These are phyloP conservation scores for Drosophila bocqueti DNA, from an alignment of 1,140 invertebrate species.

Conservation along the genomic window DNA sequence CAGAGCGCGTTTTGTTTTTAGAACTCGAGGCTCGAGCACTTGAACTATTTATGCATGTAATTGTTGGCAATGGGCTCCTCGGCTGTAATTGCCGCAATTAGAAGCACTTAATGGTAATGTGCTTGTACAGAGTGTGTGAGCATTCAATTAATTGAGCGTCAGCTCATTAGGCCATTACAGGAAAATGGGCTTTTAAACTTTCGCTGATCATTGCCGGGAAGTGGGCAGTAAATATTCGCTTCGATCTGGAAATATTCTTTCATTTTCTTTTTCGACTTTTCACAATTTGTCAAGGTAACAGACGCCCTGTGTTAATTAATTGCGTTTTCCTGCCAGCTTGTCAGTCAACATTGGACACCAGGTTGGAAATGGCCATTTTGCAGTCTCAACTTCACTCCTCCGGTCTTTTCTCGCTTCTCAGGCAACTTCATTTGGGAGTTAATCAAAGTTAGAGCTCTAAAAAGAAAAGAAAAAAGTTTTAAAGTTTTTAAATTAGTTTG, in stretches of 20 bases:
- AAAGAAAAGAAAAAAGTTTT: constrained; percentile 2
- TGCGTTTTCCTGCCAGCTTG: constrained; percentile 39
- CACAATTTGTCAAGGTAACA: constrained; percentile 6
- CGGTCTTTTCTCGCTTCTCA: constrained; percentile 1
- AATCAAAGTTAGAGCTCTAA: constrained; percentile 34
- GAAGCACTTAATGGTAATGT: constrained; percentile 41
- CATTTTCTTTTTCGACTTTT: neutral
- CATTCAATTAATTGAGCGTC: constrained; percentile 41
- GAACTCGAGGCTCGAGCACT: constrained; percentile 19
- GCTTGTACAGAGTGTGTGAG: constrained; percentile 29
- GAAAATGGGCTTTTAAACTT: neutral
- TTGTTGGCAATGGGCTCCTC: constrained; percentile 24
- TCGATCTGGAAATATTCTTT: neutral
- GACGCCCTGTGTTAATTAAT: constrained; percentile 53
- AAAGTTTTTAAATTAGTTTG: constrained; percentile 71
- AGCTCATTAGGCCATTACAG: constrained; percentile 12
- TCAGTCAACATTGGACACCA: constrained; percentile 19
- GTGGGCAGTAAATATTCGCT: constrained; percentile 6
- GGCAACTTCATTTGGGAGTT: constrained; percentile 26
- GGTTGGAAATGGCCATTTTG: constrained; percentile 33
- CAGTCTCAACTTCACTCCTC: constrained; percentile 30
- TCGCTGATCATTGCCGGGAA: neutral
- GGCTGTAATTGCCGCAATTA: constrained; percentile 44
- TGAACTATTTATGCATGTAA: constrained; percentile 44
- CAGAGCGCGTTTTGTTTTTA: constrained; percentile 34